Percentiles rank a stretch among this genome's conserved stretches.
Conservation (phyloP, 2,888 invertebrate species). For the Kuschelorhynchus macadamiae region DNA sequence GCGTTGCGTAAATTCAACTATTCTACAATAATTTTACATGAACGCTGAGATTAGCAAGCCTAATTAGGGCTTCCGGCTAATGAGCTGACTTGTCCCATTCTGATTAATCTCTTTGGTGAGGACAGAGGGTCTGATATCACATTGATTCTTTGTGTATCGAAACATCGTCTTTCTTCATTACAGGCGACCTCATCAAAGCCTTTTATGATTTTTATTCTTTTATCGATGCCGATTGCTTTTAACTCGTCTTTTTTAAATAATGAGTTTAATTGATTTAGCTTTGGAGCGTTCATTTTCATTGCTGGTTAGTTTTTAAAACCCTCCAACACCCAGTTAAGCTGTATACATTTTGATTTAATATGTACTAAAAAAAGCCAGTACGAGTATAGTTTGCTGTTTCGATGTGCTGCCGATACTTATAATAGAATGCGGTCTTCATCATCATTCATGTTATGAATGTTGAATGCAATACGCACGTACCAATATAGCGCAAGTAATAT, state of each 20-base stretch:
- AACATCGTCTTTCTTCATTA: constrained; percentile 14
- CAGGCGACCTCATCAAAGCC: constrained; percentile 10
- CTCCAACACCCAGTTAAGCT: no score
- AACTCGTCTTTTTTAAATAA: not conserved
- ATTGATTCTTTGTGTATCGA: constrained; percentile 13
- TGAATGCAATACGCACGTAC: no score
- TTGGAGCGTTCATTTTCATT: not conserved
- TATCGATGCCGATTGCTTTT: not conserved
- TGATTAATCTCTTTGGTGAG: constrained; percentile 61
- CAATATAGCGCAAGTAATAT: no score
- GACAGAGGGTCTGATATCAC: constrained; percentile 19
- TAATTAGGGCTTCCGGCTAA: constrained; percentile 55
- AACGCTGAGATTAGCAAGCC: constrained; percentile 62
- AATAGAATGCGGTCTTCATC: no score
- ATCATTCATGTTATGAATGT: no score
- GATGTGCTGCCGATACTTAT: no score
- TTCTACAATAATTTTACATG: constrained; percentile 68
- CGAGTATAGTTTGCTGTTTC: no score
- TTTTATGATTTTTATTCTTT: not conserved
- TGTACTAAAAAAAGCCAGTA: no score
- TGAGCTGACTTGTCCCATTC: constrained; percentile 62
- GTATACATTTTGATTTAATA: no score
- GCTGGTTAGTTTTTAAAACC: not conserved
- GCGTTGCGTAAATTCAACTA: constrained; percentile 70
- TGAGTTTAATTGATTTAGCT: constrained; percentile 6